These are phyloP conservation scores for Plodia interpunctella DNA, from an alignment of 1,140 invertebrate species.

Conservation along the genomic window DNA sequence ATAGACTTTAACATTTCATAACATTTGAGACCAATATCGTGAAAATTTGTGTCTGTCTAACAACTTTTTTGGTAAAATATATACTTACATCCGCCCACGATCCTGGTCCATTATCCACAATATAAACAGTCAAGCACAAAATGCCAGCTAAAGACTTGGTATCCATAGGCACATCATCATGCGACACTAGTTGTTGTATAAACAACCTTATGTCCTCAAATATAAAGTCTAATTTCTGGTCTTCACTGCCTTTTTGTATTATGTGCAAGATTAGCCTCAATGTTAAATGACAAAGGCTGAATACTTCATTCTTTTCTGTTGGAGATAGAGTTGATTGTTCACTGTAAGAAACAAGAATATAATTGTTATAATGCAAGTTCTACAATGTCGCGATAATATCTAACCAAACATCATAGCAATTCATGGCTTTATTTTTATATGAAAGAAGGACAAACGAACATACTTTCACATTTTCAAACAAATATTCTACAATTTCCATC, in stretches of 20 bases:
- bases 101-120: constrained; percentile 34
- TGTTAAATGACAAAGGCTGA: constrained; percentile 39
- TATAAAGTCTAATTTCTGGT: constrained; percentile 21
- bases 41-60: too few species aligned
- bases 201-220: constrained; percentile 27
- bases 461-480: too few species aligned
- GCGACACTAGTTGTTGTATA: constrained; percentile 40
- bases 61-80: not conserved
- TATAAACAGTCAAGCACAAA: constrained; percentile 40
- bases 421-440: too few species aligned
- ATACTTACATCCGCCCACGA: constrained; percentile 54
- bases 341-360: constrained; percentile 38
- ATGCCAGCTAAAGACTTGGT: constrained; percentile 62
- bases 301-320: constrained; percentile 59
- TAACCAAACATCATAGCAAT: too few species aligned
- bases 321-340: constrained; percentile 36
- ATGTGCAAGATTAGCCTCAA: constrained; percentile 44
- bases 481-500: too few species aligned
- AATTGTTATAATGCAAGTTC: not conserved
- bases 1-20: too few species aligned
- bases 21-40: too few species aligned
- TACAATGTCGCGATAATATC: too few species aligned
- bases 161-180: constrained; percentile 60
- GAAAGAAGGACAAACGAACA: too few species aligned
- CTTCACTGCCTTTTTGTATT: constrained; percentile 38